Percentiles rank a stretch among this genome's conserved stretches.
Evolutionary conservation across 2,888 invertebrate species (phyloP).

Genomic region (Drosophila kambysellisi): DNA sequence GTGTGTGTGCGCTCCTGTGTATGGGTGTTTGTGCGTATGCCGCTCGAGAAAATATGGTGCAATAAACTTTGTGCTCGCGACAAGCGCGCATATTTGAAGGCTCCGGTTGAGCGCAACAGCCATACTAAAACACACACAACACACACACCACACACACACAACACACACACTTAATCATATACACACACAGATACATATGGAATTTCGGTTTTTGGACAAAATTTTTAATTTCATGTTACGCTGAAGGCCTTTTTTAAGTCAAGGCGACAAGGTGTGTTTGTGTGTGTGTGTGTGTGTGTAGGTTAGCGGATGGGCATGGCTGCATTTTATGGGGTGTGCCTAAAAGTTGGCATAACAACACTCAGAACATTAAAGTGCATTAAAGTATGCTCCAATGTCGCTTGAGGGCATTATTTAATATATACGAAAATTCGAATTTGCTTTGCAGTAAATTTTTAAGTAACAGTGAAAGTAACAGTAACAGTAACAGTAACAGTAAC

Average conservation of each 20-base stretch:
- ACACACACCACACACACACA: constrained; percentile 6
- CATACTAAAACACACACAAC: not conserved
- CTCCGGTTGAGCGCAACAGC: constrained; percentile 55
- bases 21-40: constrained; percentile 45
- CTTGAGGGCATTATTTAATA: not conserved
- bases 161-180: constrained; percentile 2
- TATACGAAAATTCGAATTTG: not conserved
- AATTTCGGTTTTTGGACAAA: constrained; percentile 56
- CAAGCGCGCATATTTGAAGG: constrained; percentile 72
- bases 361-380: constrained; percentile 7
- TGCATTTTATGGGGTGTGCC: not conserved
- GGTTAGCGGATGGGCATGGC: constrained; percentile 7
- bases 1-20: constrained; percentile 22
- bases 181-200: constrained; percentile 11
- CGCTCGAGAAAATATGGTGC: constrained; percentile 63
- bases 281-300: constrained; percentile 8
- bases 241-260: constrained; percentile 62
- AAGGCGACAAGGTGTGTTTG: constrained; percentile 39
- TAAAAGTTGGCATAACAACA: constrained; percentile 24
- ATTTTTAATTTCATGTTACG: constrained; percentile 70
- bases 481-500: not conserved
- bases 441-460: not conserved
- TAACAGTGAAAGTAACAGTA: not conserved
- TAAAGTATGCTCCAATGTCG: not conserved
- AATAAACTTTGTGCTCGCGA: constrained; percentile 67